Base-by-base conservation (phyloP, 2,888 invertebrate genomes). In the Meloe dianella region DNA sequence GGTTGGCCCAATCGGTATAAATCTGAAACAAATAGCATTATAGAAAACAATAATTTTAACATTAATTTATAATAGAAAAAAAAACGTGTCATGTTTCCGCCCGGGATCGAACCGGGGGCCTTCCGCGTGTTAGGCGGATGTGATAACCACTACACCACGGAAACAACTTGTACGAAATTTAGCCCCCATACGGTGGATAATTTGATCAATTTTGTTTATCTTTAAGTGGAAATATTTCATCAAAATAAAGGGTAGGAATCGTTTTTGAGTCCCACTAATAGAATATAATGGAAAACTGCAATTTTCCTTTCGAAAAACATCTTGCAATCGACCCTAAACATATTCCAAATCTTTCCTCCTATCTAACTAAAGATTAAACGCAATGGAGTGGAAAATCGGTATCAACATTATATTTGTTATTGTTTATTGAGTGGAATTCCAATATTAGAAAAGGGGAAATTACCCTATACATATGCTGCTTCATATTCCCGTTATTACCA, bases 1-100 rank as follows among this genome's bases (percentile, higher is more conserved):
- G 97, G 85, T 97, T 97, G 60, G 97, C 97, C 97, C 97, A 97
- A 86, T 97, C 97, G 65, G 97, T 97, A 85, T 97, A 97, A 80
- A 97, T 96, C 97, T 97, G 88, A 5, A 87, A 85, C 73, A 75
- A 78, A 41, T n/a, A n/a, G n/a, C 27, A 41, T 17, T 6, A 41
- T 7, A 41, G 1, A 14, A 35, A 14, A 35, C 32, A 7, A 7
- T 32, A 9, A 6, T 32, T 32, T 9, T 3, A 32, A 35, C 14
- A 14, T n/a, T n/a, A 2, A 14, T 35, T 35, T 6, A 12, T 2
- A 4, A 14, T 3, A 41, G 24, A 51, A 51, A 41, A 24, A 51
- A 0, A 3, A 27, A 24, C n/a, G n/a, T n/a, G n/a, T n/a, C n/a
- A n/a, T 91, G 91, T 91, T 91, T 91, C 89, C 90, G 91, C 91